phyloP scores from a whole-genome alignment of 2,113 vertebrate species.

The Tenrec ecaudatus region DNA sequence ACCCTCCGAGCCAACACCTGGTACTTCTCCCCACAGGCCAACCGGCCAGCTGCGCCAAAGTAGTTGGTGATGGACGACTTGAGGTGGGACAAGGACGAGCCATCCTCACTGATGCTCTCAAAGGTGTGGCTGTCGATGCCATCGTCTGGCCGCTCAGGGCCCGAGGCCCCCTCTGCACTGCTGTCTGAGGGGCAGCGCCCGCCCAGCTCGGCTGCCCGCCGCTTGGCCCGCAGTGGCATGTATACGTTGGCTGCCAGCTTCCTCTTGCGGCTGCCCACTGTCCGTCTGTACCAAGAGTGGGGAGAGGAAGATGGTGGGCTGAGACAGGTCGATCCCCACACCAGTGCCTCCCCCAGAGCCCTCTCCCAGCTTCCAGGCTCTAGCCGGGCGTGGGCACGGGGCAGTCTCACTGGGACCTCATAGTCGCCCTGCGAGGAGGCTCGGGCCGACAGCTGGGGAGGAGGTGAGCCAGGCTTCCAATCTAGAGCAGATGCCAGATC shows the following conservation, averaged over 20 bases:
- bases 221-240: constrained; percentile 85
- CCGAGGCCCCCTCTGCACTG: constrained; percentile 82
- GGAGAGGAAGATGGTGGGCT: not conserved
- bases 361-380: too few relatives aligned
- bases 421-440: not conserved
- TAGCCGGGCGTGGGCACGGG: too few relatives aligned
- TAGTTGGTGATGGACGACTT: constrained; percentile 97
- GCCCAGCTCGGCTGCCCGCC: constrained; percentile 78
- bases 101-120: constrained; percentile 92
- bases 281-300: constrained; percentile 83
- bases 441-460: not conserved
- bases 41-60: constrained; percentile 92
- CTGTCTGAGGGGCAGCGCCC: constrained; percentile 83
- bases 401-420: not conserved
- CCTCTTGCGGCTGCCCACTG: constrained; percentile 95
- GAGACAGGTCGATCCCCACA: accelerated
- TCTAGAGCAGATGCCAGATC: not conserved
- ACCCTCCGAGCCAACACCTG: constrained; percentile 95
- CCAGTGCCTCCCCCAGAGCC: not conserved
- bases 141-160: constrained; percentile 82
- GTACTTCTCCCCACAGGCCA: constrained; percentile 95
- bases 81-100: constrained; percentile 93
- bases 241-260: constrained; percentile 91
- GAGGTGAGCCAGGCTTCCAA: not conserved
- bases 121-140: constrained; percentile 90